These are phyloP conservation scores for Synchiropus splendidus DNA, from an alignment of 2,113 vertebrate species.

Conservation along the genomic window DNA sequence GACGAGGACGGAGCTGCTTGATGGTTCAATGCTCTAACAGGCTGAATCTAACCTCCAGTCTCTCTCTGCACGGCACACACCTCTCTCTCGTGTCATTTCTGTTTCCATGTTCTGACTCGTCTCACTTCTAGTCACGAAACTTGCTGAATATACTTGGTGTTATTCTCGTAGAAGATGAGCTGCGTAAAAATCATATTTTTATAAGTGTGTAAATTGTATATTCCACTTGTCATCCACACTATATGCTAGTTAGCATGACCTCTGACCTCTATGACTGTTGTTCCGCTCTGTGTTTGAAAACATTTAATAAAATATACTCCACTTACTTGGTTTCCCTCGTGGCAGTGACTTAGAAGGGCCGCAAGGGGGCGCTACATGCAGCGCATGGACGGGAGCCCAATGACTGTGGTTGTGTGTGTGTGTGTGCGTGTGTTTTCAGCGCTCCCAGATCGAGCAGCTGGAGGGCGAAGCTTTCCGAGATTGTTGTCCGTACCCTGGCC, in stretches of 20 bases:
- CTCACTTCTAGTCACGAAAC: no score
- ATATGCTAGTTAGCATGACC: constrained; percentile 14
- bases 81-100: no score
- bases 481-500: constrained; percentile 66
- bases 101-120: no score
- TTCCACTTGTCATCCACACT: no score
- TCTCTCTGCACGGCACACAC: no score
- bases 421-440: constrained; percentile 56
- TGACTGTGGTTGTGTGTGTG: neutral
- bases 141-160: no score
- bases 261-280: constrained; percentile 9
- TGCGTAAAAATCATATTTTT: constrained; percentile 30
- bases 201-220: constrained; percentile 7
- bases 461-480: constrained; percentile 76
- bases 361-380: neutral
- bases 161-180: no score
- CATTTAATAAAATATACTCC: constrained; percentile 14
- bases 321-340: neutral
- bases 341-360: neutral
- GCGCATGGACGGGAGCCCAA: neutral
- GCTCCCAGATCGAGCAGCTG: constrained; percentile 76
- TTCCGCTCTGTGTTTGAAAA: neutral
- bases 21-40: no score
- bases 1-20: constrained; percentile 70
- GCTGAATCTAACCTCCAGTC: no score